Percentiles rank a stretch among this genome's conserved stretches.
Evolutionary conservation across 2,888 invertebrate genomes (phyloP).

Genomic region (Aelia acuminata): DNA sequence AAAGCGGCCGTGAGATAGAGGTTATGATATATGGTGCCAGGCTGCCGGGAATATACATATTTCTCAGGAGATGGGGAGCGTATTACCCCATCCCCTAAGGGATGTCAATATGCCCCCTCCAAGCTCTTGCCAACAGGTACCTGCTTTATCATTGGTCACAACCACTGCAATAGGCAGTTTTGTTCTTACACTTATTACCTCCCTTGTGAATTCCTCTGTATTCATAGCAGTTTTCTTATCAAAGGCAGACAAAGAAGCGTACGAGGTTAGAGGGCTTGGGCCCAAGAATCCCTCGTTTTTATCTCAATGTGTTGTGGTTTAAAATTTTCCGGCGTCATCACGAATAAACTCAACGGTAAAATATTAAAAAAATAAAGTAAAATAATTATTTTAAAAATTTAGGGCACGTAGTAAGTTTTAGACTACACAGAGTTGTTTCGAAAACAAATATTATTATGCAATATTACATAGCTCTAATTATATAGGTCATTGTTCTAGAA

Average conservation of each 20-base stretch:
- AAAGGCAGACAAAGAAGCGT: background rate
- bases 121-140: conserved; percentile 36
- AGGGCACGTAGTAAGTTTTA: no score
- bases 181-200: background rate
- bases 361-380: no score
- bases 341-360: no score
- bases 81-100: background rate
- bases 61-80: conserved; percentile 26
- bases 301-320: no score
- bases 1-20: conserved; percentile 9
- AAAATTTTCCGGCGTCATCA: no score
- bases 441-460: no score
- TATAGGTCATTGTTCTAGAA: no score
- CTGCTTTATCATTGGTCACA: conserved; percentile 35
- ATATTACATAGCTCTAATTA: no score
- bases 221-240: background rate
- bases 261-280: background rate
- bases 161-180: background rate
- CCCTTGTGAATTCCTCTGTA: background rate
- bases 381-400: no score
- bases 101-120: conserved; percentile 18
- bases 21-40: conserved; percentile 11
- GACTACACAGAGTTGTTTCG: no score
- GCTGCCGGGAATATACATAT: conserved; percentile 32
- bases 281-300: no score